phyloP scores from a whole-genome alignment of 2,888 invertebrate genomes.

The Lasioglossum malachurum region DNA sequence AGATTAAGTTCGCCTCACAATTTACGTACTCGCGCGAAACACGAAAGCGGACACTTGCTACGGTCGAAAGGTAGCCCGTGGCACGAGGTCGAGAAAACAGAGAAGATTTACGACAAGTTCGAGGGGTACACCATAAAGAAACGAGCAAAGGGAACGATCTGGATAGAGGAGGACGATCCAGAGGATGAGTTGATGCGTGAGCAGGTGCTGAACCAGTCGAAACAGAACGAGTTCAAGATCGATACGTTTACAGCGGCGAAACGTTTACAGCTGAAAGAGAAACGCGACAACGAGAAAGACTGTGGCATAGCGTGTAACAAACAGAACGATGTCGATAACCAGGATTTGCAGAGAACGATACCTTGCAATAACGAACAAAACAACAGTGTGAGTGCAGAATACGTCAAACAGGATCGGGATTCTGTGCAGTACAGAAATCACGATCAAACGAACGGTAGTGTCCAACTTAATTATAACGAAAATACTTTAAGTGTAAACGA shows the following conservation, averaged over 20 bases:
- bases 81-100: constrained; percentile 79
- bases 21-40: constrained; percentile 81
- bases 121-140: constrained; percentile 83
- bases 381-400: constrained; percentile 33
- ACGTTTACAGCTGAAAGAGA: constrained; percentile 30
- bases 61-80: constrained; percentile 82
- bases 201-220: constrained; percentile 59
- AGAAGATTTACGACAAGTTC: constrained; percentile 81
- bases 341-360: constrained; percentile 40
- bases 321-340: constrained; percentile 32
- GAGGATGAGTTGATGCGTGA: constrained; percentile 72
- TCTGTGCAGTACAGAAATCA: constrained; percentile 26
- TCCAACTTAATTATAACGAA: constrained; percentile 38
- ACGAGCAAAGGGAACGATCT: constrained; percentile 83
- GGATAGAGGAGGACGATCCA: constrained; percentile 82
- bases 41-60: constrained; percentile 82
- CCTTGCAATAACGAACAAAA: constrained; percentile 38
- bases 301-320: constrained; percentile 41
- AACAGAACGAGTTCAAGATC: constrained; percentile 55
- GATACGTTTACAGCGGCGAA: constrained; percentile 24
- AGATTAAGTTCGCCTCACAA: constrained; percentile 81
- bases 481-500: constrained; percentile 46
- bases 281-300: constrained; percentile 25
- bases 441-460: constrained; percentile 43
- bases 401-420: constrained; percentile 30